phyloP scores from a whole-genome alignment of 2,797 vertebrate species.

The Scolopax bukidnonensis region DNA sequence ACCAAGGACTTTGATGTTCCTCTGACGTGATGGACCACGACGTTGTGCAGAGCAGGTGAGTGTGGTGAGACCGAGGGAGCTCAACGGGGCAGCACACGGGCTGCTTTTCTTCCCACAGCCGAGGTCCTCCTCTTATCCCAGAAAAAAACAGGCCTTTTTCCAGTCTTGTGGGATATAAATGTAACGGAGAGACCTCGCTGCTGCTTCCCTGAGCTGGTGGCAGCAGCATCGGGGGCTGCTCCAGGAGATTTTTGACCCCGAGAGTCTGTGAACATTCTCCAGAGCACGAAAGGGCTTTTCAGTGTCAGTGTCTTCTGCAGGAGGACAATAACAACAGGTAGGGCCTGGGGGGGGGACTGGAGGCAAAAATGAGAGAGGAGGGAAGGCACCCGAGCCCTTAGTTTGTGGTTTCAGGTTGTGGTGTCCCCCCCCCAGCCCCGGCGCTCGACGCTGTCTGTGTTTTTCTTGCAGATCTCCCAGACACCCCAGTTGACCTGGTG shows the following conservation, averaged over 20 bases:
- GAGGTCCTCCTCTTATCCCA: rapidly evolving
- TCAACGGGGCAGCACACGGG: not conserved
- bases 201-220: not conserved
- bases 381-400: not conserved
- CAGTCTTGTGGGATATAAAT: not conserved
- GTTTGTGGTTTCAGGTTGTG: rapidly evolving
- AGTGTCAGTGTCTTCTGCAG: not conserved
- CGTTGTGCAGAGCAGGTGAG: not conserved
- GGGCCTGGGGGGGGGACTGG: not conserved
- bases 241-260: not conserved
- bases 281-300: not conserved
- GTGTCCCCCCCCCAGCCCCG: not conserved
- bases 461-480: constrained; percentile 88
- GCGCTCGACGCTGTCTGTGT: not conserved
- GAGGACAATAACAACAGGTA: rapidly evolving
- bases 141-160: not conserved
- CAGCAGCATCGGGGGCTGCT: not conserved
- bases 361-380: not conserved
- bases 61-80: rapidly evolving
- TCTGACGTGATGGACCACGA: too few species aligned
- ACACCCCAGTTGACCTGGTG: constrained; percentile 94
- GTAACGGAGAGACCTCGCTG: rapidly evolving
- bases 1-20: not conserved
- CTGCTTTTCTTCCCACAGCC: not conserved
- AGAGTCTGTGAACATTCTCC: not conserved